Percentiles rank a stretch among this genome's conserved stretches.
These are phyloP conservation scores for Linnaemya tessellans DNA, from an alignment of 2,888 invertebrate genomes.

Conservation along the genomic window DNA sequence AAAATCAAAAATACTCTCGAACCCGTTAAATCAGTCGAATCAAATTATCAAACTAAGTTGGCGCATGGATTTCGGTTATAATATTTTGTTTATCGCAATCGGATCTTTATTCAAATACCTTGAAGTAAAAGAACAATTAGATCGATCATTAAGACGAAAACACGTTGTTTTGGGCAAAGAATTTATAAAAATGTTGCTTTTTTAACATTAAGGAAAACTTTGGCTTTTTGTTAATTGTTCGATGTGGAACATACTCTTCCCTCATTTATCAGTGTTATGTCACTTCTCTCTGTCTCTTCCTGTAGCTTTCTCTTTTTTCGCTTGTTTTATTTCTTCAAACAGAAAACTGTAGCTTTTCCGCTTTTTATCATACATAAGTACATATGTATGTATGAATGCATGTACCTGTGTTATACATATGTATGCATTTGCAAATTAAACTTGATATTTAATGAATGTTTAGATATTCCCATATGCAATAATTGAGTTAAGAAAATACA, in stretches of 20 bases:
- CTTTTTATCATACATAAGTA: neutral
- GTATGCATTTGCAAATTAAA: neutral
- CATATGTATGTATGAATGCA: neutral
- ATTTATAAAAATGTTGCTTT: slow-evolving; percentile 20
- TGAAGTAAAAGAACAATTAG: slow-evolving; percentile 42
- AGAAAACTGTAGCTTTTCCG: neutral
- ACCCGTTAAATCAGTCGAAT: slow-evolving; percentile 30
- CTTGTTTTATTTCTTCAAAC: slow-evolving; percentile 49
- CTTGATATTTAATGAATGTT: slow-evolving; percentile 1
- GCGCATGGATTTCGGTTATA: slow-evolving; percentile 26
- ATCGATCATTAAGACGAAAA: slow-evolving; percentile 51
- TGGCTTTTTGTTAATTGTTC: slow-evolving; percentile 67
- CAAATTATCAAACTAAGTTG: slow-evolving; percentile 26
- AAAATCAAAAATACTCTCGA: slow-evolving; percentile 23
- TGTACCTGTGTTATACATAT: too few relatives aligned
- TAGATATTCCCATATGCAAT: slow-evolving; percentile 16
- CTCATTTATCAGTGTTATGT: slow-evolving; percentile 60
- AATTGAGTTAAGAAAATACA: slow-evolving; percentile 55
- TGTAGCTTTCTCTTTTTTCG: slow-evolving; percentile 74
- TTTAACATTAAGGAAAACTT: slow-evolving; percentile 57
- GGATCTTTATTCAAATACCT: slow-evolving; percentile 27
- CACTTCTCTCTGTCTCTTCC: slow-evolving; percentile 44
- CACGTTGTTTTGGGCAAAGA: slow-evolving; percentile 13
- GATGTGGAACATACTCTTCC: slow-evolving; percentile 63
- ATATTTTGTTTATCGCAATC: slow-evolving; percentile 34